phyloP scores from a whole-genome alignment of 2,888 invertebrate genomes.

The Drosophila meridionalis region DNA sequence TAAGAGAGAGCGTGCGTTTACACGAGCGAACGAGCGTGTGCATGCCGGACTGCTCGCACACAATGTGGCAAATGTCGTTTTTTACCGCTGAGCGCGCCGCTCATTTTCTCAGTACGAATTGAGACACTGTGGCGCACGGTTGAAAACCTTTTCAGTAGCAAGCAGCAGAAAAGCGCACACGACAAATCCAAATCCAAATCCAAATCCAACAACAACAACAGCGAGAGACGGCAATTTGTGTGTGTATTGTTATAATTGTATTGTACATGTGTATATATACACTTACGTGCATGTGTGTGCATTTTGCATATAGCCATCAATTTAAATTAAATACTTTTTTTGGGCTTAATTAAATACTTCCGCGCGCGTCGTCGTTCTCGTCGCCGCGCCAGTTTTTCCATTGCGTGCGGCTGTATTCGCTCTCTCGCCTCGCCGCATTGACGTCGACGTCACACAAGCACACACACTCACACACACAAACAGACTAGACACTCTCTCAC shows the following conservation, averaged over 20 bases:
- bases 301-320: constrained; percentile 61
- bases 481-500: constrained; percentile 17
- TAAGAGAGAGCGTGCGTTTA: constrained; percentile 62
- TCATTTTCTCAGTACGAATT: constrained; percentile 73
- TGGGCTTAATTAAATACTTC: constrained; percentile 78
- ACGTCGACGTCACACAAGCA: constrained; percentile 53
- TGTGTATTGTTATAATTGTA: constrained; percentile 54
- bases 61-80: constrained; percentile 55
- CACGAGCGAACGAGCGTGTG: constrained; percentile 36
- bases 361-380: constrained; percentile 59
- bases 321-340: constrained; percentile 75
- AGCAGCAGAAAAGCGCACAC: constrained; percentile 69
- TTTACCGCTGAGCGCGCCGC: constrained; percentile 48
- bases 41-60: constrained; percentile 65
- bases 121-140: constrained; percentile 78
- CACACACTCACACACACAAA: constrained; percentile 13
- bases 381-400: constrained; percentile 71
- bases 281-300: constrained; percentile 23
- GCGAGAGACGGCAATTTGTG: constrained; percentile 58
- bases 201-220: constrained; percentile 23
- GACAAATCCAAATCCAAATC: constrained; percentile 33
- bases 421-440: constrained; percentile 54
- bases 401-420: constrained; percentile 60
- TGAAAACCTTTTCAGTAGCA: constrained; percentile 68
- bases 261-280: constrained; percentile 38